A percentile compares a stretch with the other conserved stretches of the same genome.
Evolutionary conservation across 2,797 vertebrate genomes (phyloP).

Genomic region (Dryobates pubescens): DNA sequence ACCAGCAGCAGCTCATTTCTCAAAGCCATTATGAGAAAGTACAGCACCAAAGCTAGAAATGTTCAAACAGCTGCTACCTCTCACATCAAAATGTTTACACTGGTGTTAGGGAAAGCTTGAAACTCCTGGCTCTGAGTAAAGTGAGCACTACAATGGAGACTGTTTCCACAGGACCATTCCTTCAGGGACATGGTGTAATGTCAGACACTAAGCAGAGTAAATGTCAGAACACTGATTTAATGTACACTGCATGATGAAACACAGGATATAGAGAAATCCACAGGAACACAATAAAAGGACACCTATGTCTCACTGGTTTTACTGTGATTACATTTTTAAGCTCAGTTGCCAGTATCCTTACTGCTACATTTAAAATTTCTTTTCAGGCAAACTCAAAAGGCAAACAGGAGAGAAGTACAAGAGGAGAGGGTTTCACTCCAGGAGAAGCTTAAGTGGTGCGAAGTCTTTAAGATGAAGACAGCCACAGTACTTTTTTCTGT

Average conservation of each 20-base stretch:
- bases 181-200: not conserved
- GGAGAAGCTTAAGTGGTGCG: not conserved
- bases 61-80: not conserved
- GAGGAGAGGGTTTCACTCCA: not conserved
- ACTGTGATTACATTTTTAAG: not conserved
- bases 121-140: not conserved
- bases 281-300: not conserved
- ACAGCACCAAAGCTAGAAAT: not conserved
- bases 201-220: not conserved
- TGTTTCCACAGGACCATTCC: not conserved
- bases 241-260: accelerated
- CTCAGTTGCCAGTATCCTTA: not conserved
- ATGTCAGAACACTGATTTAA: not conserved
- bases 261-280: not conserved
- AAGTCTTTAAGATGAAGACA: not conserved
- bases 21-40: not conserved
- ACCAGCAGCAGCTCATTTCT: not conserved
- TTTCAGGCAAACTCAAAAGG: not conserved
- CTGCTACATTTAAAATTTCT: not conserved
- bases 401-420: not conserved
- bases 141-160: not conserved
- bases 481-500: not conserved
- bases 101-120: not conserved
- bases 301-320: not conserved
- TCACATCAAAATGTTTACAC: not conserved